Conservation (phyloP, 2,113 vertebrate species). For the Brevimyrus niger region DNA sequence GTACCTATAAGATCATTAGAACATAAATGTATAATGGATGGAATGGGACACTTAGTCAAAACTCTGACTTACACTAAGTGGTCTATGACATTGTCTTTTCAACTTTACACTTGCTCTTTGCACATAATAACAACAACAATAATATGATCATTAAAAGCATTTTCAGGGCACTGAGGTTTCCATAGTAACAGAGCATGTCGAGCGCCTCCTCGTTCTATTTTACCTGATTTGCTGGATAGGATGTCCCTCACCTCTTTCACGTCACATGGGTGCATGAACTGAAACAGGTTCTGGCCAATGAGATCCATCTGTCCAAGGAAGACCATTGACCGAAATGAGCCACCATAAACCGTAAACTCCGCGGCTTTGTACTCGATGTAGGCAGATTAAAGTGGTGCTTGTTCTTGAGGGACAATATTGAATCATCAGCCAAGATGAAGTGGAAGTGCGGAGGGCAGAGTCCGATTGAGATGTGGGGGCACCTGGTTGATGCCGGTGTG, state of each 20-base stretch:
- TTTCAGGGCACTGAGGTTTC: not conserved
- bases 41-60: not conserved
- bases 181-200: not conserved
- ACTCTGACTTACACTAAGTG: not conserved
- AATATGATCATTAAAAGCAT: not conserved
- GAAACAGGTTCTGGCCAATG: slow-evolving; percentile 41
- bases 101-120: not conserved
- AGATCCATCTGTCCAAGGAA: slow-evolving; percentile 35
- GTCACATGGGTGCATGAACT: slow-evolving; percentile 44
- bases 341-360: not conserved
- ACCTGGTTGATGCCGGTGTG: slow-evolving; percentile 46
- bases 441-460: too few species aligned
- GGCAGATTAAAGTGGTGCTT: not conserved
- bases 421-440: not conserved
- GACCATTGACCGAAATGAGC: too few species aligned
- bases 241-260: slow-evolving; percentile 40
- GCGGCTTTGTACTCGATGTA: not conserved
- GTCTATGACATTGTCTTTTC: not conserved
- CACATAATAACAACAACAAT: not conserved
- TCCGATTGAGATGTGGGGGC: not conserved
- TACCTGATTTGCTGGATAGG: slow-evolving; percentile 35
- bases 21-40: not conserved
- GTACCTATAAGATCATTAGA: slow-evolving; percentile 21
- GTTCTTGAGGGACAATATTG: not conserved
- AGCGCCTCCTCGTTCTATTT: not conserved